Base-by-base conservation (phyloP, 2,797 vertebrate species). In the Botia kubotai region DNA sequence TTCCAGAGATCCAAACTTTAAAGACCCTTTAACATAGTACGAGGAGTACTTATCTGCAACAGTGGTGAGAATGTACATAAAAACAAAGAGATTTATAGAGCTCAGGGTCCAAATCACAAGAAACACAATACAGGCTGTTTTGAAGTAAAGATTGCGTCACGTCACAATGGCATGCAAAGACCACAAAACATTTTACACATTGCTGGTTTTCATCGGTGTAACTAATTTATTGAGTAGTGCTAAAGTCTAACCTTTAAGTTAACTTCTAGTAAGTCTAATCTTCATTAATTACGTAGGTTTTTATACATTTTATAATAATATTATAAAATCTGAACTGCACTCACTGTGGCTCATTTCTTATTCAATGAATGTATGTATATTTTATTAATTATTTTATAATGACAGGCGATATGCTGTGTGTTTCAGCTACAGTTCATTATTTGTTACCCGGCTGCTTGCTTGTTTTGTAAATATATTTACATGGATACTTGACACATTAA, bases 101-200 rank as follows among this genome's bases (percentile, higher is more conserved):
- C 55, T 75, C 72, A 83, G 46, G 69, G 72, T 55, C 58, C 82
- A 79, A 39, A 65, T 17, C 19, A 70, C 11, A 53, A 33, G 72
- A 48, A 48, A 58, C 67, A 71, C 63, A 69, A 57, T 23, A 26
- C 21, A 57, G 50, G 13, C 33, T 43, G 50, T 16, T 33, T 33
- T 3, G 33, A 33, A 33, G 33, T 33, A 11, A 55, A 13, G 55
- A 62, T 52, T 71, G 57, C 46, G 53, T 36, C 46, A 72, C 50
- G 55, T 72, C 26, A 63, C n/a, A 63, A 4, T 60, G 17, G 39
- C 17, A 21, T 70, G 23, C 67, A 62, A 66, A 79, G 26, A 7
- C 26, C 26, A 71, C 23, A 50, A 4, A 70, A 21, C 67, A 60
- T 53, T 53, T 19, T 46, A 29, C 2, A 58, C 17, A n/a, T 3